Percentiles rank a stretch among this genome's conserved stretches.
Conservation (phyloP, 2,113 vertebrate genomes). For the Marmota monax region DNA sequence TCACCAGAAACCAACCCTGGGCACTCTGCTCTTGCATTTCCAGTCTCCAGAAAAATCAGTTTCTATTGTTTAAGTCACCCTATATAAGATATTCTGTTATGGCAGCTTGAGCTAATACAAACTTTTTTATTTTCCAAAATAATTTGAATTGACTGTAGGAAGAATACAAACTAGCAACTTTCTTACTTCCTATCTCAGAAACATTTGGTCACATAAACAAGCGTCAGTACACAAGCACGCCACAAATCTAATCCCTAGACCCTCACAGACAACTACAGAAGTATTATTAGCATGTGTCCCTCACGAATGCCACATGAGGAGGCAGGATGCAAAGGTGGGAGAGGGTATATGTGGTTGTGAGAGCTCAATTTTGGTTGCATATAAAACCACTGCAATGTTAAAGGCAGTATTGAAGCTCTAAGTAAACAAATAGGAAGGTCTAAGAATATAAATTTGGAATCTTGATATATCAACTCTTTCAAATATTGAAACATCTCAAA, state of each 20-base stretch:
- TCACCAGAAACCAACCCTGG: background rate
- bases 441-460: background rate
- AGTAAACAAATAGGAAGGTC: background rate
- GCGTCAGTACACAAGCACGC: too few relatives aligned
- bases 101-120: background rate
- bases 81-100: background rate
- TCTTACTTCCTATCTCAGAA: conserved; percentile 18
- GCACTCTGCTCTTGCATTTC: background rate
- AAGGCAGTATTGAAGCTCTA: background rate
- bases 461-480: background rate
- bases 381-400: background rate
- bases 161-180: background rate
- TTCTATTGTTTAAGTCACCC: background rate
- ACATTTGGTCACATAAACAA: background rate
- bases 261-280: background rate
- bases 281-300: accelerated
- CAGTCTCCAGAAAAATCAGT: background rate
- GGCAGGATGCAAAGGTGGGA: background rate
- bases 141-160: background rate
- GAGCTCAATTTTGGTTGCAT: background rate
- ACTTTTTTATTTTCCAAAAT: background rate
- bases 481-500: background rate
- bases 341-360: background rate
- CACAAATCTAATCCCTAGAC: background rate
- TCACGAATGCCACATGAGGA: accelerated